phyloP scores from a whole-genome alignment of 2,888 invertebrate species.

The Cephus pygmeus region DNA sequence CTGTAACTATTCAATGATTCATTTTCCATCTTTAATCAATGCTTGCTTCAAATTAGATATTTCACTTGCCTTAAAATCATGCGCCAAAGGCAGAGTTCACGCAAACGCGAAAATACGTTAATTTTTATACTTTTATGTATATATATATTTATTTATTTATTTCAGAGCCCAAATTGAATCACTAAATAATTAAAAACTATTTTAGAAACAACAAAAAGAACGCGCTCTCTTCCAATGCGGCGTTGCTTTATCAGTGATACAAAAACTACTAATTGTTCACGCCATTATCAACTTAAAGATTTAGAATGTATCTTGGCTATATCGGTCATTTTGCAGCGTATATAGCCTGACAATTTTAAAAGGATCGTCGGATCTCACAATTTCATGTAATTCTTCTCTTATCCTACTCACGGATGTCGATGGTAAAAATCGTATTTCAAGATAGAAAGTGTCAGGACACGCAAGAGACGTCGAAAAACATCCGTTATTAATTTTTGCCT shows the following conservation, averaged over 20 bases:
- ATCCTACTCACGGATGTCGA: no score
- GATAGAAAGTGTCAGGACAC: no score
- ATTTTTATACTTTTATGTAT: constrained; percentile 26
- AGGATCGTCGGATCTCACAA: no score
- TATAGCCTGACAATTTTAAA: not conserved
- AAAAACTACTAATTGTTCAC: constrained; percentile 27
- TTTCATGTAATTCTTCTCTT: no score
- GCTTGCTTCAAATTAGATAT: no score
- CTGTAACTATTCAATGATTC: constrained; percentile 14
- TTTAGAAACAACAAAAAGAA: constrained; percentile 28
- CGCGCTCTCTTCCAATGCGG: constrained; percentile 23
- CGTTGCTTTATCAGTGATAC: constrained; percentile 16
- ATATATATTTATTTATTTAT: constrained; percentile 20
- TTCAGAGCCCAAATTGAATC: constrained; percentile 37
- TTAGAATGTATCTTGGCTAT: not conserved
- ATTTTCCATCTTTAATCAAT: constrained; percentile 7
- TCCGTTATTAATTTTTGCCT: no score
- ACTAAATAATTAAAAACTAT: constrained; percentile 28
- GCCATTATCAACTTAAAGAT: constrained; percentile 6
- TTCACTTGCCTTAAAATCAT: no score
- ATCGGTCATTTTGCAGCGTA: not conserved
- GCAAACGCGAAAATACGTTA: constrained; percentile 34
- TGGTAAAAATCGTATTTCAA: no score
- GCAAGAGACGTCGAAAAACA: no score
- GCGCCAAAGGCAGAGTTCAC: constrained; percentile 21